Percentiles rank a stretch among this genome's conserved stretches.
These are phyloP conservation scores for Unio pictorum DNA, from an alignment of 2,888 invertebrate species.

Conservation along the genomic window DNA sequence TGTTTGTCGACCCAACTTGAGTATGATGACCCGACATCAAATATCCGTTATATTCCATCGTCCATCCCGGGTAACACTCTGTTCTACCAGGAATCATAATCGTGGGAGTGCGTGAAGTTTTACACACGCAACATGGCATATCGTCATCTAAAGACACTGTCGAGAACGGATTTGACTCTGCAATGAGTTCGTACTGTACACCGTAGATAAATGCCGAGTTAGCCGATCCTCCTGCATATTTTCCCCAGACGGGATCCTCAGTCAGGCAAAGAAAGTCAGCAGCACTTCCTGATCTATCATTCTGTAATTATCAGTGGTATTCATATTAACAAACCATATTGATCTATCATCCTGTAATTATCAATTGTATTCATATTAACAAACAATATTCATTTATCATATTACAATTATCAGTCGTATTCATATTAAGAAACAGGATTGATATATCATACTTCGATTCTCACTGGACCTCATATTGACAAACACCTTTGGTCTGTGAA, in stretches of 20 bases:
- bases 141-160: constrained; percentile 1
- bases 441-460: too few species aligned
- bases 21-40: constrained; percentile 7
- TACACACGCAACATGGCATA: constrained; percentile 11
- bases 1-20: constrained; percentile 1
- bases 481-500: too few species aligned
- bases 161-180: too few species aligned
- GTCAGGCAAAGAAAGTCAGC: constrained; percentile 9
- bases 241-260: constrained; percentile 4
- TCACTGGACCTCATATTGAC: too few species aligned
- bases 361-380: not conserved
- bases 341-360: too few species aligned
- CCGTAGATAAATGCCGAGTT: constrained; percentile 3
- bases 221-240: not conserved
- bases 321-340: too few species aligned
- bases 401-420: too few species aligned
- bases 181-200: constrained; percentile 2
- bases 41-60: constrained; percentile 13
- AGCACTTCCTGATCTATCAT: constrained; percentile 5
- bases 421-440: too few species aligned
- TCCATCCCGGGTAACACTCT: constrained; percentile 14
- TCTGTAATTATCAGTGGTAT: too few species aligned
- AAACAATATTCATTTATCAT: too few species aligned
- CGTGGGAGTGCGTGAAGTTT: constrained; percentile 1
- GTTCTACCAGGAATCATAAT: constrained; percentile 9